Evolutionary conservation across 2,888 invertebrate species (phyloP), one percentile per base, ranked within the genome.

Genomic region (Drosophila hamatofila): DNA sequence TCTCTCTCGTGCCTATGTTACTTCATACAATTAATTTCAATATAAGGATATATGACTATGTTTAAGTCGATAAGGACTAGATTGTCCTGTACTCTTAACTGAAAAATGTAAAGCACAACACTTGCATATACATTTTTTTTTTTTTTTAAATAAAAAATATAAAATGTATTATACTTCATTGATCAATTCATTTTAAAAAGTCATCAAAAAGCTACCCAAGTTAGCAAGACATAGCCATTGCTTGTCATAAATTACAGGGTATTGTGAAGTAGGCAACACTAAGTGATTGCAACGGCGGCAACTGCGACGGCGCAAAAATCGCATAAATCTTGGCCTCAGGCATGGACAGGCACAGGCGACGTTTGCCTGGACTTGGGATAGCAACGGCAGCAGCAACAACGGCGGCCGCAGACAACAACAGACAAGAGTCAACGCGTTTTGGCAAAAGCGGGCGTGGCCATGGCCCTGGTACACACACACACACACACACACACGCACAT

Each of bases 201-300:
- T 37, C n/a, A n/a, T n/a, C 37, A 5, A 18, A 18, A 41, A 41
- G 9, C 9, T 18, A 1, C 0, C 3, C 4, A 41, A 41, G 0
- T 18, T 11, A 39, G 7, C 16, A 39, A 18, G 12, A 8, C 21
- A 14, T 16, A 30, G 7, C 33, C 23, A 3, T 12, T 35, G 33
- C 21, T 21, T 37, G 23, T n/a, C 9, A 12, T 1, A 37, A 56
- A 39, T 48, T 48, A 27, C 58, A 75, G 77, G 75, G 78, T 71
- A 78, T 84, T 73, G 71, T 80, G 73, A 78, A 84, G 80, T 78
- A 80, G 86, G 78, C 87, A 80, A 75, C 62, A 66, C 78, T 65
- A 75, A 75, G 73, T 78, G 84, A 80, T 80, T 72, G 80, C 70
- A 63, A 68, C 57, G 55, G 46, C 79, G 65, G 14, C 42, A 61